Conservation (phyloP, 1,140 invertebrate genomes). For the Ericerus pela region DNA sequence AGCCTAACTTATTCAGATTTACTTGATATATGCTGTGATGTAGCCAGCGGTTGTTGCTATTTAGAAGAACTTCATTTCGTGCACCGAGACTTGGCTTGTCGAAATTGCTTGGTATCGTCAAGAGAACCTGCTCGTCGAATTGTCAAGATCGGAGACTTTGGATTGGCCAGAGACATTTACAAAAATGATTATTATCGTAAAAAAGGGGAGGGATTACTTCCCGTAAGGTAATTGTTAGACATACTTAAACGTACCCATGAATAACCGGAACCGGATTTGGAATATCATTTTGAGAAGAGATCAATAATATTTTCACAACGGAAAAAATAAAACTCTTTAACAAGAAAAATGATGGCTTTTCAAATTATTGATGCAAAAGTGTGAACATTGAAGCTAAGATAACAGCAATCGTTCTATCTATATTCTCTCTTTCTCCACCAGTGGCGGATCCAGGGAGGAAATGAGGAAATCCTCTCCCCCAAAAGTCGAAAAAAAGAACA, state of each 20-base stretch:
- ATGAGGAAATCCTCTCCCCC: too few species aligned
- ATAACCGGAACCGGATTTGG: too few species aligned
- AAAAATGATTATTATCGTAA: slow-evolving; percentile 94
- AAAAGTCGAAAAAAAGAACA: too few species aligned
- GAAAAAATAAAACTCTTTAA: too few species aligned
- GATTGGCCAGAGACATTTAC: slow-evolving; percentile 84
- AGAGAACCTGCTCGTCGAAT: slow-evolving; percentile 49
- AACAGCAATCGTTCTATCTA: too few species aligned
- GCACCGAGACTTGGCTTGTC: slow-evolving; percentile 84
- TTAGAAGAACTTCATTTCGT: slow-evolving; percentile 91
- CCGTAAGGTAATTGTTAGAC: slow-evolving; percentile 33
- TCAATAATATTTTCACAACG: too few species aligned
- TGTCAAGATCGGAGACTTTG: slow-evolving; percentile 95
- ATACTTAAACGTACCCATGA: not conserved
- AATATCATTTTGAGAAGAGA: too few species aligned
- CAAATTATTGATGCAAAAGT: too few species aligned
- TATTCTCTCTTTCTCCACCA: too few species aligned
- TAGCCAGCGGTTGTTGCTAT: slow-evolving; percentile 82
- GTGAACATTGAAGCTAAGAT: too few species aligned
- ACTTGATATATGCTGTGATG: slow-evolving; percentile 82
- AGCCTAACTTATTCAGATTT: slow-evolving; percentile 65
- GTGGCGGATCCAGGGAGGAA: too few species aligned
- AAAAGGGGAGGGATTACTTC: slow-evolving; percentile 59
- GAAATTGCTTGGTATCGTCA: slow-evolving; percentile 80
- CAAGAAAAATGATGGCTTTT: too few species aligned